phyloP scores from a whole-genome alignment of 2,113 vertebrate species.

The Spea bombifrons region DNA sequence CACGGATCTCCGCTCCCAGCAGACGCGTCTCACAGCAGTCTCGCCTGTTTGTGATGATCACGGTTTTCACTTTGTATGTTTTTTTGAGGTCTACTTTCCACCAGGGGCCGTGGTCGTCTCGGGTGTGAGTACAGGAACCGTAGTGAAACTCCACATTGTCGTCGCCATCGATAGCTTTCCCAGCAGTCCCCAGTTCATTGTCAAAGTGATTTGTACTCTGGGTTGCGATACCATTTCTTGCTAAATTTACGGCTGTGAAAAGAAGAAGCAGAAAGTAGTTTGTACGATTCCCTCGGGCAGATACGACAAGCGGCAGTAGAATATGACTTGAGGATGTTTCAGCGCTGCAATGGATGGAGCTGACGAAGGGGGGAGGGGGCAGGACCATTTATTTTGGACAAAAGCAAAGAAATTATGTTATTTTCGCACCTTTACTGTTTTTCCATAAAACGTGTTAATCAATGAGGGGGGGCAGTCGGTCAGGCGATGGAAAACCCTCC shows the following conservation, averaged over 20 bases:
- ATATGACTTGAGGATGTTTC: too few species aligned
- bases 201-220: background rate
- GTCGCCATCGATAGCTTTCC: background rate
- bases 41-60: constrained; percentile 20
- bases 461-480: too few species aligned
- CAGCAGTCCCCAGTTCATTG: background rate
- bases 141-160: background rate
- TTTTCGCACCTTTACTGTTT: too few species aligned
- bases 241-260: background rate
- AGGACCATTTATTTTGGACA: too few species aligned
- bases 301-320: too few species aligned
- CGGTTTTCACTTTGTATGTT: background rate
- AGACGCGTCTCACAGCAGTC: background rate
- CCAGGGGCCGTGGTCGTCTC: background rate
- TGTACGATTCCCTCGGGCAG: too few species aligned
- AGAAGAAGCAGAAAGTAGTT: background rate
- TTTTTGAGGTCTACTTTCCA: constrained; percentile 27
- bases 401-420: too few species aligned
- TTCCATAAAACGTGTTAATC: too few species aligned
- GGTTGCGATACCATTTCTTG: background rate
- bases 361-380: too few species aligned
- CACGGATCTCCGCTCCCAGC: background rate
- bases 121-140: constrained; percentile 33
- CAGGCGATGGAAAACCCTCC: too few species aligned
- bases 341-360: too few species aligned